Conservation (phyloP, 2,797 vertebrate species). For the Dromococcyx pavoninus region DNA sequence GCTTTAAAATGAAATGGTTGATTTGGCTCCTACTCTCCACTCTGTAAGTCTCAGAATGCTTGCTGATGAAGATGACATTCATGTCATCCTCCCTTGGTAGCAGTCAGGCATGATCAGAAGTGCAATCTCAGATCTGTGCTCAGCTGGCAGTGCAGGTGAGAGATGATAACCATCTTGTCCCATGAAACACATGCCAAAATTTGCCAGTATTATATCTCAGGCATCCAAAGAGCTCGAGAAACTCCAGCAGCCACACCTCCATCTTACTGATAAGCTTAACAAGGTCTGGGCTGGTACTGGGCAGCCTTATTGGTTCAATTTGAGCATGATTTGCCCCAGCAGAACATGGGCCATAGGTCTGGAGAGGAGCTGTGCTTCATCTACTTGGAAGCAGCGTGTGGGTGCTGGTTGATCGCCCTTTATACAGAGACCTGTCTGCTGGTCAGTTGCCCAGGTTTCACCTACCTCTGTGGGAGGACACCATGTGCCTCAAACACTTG, state of each 20-base stretch:
- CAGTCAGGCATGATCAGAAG: background rate
- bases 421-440: background rate
- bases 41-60: background rate
- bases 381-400: background rate
- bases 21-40: no score
- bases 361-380: background rate
- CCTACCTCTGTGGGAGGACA: background rate
- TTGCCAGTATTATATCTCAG: background rate
- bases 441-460: background rate
- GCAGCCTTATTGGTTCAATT: background rate
- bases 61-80: background rate
- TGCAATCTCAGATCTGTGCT: background rate
- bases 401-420: background rate
- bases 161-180: background rate
- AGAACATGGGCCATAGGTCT: background rate
- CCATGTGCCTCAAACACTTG: accelerated
- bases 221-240: background rate
- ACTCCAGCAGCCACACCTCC: background rate
- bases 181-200: background rate
- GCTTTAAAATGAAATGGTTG: background rate
- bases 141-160: background rate
- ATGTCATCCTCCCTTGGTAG: background rate
- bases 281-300: background rate
- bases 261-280: background rate
- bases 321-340: background rate